Conservation (phyloP, 2,797 vertebrate genomes). For the Scarus forsteni region DNA sequence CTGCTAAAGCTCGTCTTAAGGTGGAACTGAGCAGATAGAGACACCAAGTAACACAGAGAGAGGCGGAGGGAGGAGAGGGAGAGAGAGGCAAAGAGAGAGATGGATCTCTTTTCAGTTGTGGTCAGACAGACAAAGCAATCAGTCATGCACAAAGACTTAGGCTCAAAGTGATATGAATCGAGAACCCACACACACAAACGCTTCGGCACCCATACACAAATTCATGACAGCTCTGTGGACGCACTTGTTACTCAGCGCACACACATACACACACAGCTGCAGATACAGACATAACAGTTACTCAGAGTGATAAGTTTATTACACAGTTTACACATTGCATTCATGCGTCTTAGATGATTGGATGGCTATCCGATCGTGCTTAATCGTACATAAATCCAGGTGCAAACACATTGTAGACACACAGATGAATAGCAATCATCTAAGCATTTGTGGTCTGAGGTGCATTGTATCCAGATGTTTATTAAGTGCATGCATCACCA, state of each 20-base stretch:
- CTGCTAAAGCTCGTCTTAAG: slow-evolving; percentile 89
- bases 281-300: slow-evolving; percentile 31
- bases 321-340: slow-evolving; percentile 53
- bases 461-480: slow-evolving; percentile 26
- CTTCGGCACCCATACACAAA: slow-evolving; percentile 45
- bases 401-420: slow-evolving; percentile 42
- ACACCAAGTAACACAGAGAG: slow-evolving; percentile 39
- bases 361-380: slow-evolving; percentile 39
- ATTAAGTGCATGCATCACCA: slow-evolving; percentile 9
- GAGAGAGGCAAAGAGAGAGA: slow-evolving; percentile 57
- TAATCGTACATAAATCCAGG: slow-evolving; percentile 51
- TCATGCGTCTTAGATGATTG: slow-evolving; percentile 26
- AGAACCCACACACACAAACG: slow-evolving; percentile 53
- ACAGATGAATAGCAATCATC: neutral
- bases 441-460: slow-evolving; percentile 11
- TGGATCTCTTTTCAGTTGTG: slow-evolving; percentile 78
- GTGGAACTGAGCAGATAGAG: slow-evolving; percentile 85
- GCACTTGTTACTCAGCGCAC: slow-evolving; percentile 26
- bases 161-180: slow-evolving; percentile 75
- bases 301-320: slow-evolving; percentile 65
- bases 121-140: slow-evolving; percentile 80
- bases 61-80: slow-evolving; percentile 25
- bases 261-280: slow-evolving; percentile 6
- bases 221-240: slow-evolving; percentile 50
- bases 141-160: slow-evolving; percentile 77